Evolutionary conservation across 2,888 invertebrate genomes (phyloP), one percentile per base, ranked within the genome.

Genomic region (Drosophila nigricruria): DNA sequence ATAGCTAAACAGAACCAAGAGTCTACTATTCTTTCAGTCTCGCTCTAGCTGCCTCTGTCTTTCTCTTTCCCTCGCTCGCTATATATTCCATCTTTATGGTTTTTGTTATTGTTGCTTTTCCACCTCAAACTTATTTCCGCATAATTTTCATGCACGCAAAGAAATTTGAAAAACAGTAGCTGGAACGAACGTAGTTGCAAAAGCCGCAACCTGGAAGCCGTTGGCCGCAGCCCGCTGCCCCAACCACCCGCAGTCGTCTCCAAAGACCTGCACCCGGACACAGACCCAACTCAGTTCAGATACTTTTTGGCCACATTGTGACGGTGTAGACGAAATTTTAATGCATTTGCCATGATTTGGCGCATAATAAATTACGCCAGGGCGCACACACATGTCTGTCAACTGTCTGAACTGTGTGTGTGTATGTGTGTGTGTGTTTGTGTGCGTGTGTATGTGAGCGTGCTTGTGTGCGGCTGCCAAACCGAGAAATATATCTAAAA

Each of bases 301-400:
- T 79, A 72, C 72, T 72, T 83, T 83, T 81, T 78, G 81, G 84
- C 82, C 84, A 84, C 81, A 79, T 70, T 71, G 54, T 63, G 68
- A 70, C 65, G 72, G 61, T 72, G 82, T 73, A 82, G 81, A 82
- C 82, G 84, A 77, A 83, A 84, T 82, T 82, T 73, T 84, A 82
- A 82, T 82, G 81, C 81, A 82, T 82, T 82, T 79, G 75, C 81
- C 81, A 84, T 82, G 81, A 82, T 82, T 82, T 82, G 81, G 85
- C 81, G 81, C 81, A 82, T 82, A 82, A 82, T 82, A 82, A 84
- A 82, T 84, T 81, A 84, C 73, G 56, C 34, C 63, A 60, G 56
- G 61, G 66, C 27, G 47, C 61, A 60, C 32, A 38, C 53, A 47
- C 27, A 53, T 40, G 70, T 70, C 70, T 70, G 70, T 70, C 70